A percentile compares a stretch with the other conserved stretches of the same genome.
Conservation (phyloP, 2,797 vertebrate genomes). For the Thripadectes ignobilis region DNA sequence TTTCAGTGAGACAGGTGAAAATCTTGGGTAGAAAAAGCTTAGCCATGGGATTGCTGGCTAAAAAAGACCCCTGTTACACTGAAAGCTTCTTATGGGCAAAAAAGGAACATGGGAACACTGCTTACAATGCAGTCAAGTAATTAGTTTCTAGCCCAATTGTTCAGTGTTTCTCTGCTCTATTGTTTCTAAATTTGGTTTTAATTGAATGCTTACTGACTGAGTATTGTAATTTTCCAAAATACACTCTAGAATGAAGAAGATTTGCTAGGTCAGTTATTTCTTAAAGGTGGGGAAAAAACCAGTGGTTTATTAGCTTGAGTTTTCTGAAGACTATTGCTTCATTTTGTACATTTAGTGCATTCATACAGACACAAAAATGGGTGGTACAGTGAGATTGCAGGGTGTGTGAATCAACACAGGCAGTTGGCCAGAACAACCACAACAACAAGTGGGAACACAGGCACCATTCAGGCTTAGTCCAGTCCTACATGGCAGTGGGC, state of each 20-base stretch:
- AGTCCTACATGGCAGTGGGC: rapidly evolving
- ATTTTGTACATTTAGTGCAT: background rate
- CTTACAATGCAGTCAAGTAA: background rate
- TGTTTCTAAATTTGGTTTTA: background rate
- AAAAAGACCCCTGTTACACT: background rate
- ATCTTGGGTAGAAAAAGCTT: background rate
- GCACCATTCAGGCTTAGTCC: background rate
- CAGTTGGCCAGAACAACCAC: background rate
- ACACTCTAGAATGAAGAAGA: background rate
- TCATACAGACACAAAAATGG: background rate
- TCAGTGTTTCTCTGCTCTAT: background rate
- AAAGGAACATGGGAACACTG: background rate
- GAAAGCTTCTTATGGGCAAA: background rate
- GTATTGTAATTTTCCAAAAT: background rate
- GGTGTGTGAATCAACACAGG: rapidly evolving
- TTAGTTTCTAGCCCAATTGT: background rate
- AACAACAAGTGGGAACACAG: background rate
- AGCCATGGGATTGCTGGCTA: background rate
- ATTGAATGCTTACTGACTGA: background rate
- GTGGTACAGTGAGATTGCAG: background rate
- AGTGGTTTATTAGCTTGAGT: background rate
- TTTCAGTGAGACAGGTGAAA: background rate
- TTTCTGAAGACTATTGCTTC: background rate
- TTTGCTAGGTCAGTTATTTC: background rate
- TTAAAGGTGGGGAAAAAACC: background rate